A percentile compares a stretch with the other conserved stretches of the same genome.
Conservation (phyloP, 2,888 invertebrate species). For the Oligia strigilis region DNA sequence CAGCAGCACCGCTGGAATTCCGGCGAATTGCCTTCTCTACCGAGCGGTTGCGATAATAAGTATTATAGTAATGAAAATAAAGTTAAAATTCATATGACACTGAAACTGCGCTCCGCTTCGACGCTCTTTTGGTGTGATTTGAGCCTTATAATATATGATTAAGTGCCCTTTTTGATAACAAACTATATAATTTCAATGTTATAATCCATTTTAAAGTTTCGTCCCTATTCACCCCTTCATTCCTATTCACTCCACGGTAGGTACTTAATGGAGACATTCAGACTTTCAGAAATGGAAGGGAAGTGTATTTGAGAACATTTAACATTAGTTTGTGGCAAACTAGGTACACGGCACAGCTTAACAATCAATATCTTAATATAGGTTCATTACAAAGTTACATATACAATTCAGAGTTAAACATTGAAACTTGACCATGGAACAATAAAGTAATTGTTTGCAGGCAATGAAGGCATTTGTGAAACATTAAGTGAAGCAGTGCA, state of each 20-base stretch:
- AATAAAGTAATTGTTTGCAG: neutral
- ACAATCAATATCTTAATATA: neutral
- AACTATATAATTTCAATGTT: neutral
- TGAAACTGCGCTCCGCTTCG: too few relatives aligned
- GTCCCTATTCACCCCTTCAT: neutral
- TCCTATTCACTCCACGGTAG: neutral
- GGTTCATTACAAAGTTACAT: neutral
- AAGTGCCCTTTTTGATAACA: neutral
- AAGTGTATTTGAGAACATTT: neutral
- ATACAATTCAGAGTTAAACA: neutral
- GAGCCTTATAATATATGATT: too few relatives aligned
- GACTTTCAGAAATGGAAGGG: neutral
- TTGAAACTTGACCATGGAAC: neutral
- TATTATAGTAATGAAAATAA: too few relatives aligned
- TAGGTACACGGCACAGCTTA: neutral
- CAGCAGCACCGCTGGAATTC: too few relatives aligned
- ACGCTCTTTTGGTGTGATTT: too few relatives aligned
- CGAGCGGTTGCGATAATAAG: too few relatives aligned
- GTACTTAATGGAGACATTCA: neutral
- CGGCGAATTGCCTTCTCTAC: too few relatives aligned
- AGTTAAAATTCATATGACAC: too few relatives aligned
- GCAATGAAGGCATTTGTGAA: neutral
- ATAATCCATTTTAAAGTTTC: neutral
- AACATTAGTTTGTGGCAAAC: conserved; percentile 4
- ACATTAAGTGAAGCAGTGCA: neutral